Percentiles rank a stretch among this genome's conserved stretches.
Evolutionary conservation across 2,888 invertebrate species (phyloP).

Genomic region (Ichneumoninae sp.): DNA sequence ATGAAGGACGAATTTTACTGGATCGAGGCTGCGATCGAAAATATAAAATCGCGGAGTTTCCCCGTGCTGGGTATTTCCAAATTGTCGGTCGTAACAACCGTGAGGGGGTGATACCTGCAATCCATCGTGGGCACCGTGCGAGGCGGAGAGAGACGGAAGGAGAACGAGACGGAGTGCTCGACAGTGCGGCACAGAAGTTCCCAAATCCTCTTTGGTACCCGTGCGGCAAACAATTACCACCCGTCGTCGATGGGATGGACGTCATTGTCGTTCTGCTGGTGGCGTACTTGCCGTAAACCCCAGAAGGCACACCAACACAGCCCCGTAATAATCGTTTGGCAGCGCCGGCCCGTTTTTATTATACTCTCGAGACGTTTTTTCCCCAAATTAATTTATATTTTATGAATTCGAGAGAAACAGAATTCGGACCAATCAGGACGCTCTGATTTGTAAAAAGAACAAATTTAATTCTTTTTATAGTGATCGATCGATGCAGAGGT

Average conservation of each 20-base stretch:
- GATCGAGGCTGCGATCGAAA: slow-evolving; percentile 27
- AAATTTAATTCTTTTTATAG: background rate
- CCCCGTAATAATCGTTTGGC: slow-evolving; percentile 52
- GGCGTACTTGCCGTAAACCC: slow-evolving; percentile 64
- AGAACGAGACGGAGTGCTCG: slow-evolving; percentile 18
- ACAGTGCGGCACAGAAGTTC: slow-evolving; percentile 30
- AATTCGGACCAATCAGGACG: background rate
- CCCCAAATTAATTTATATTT: slow-evolving; percentile 9
- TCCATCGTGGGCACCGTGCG: background rate
- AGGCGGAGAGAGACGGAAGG: slow-evolving; percentile 1
- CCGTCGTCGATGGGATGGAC: slow-evolving; percentile 58
- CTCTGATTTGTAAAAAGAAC: slow-evolving; percentile 4
- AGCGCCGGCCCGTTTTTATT: slow-evolving; percentile 51
- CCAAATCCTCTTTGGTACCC: slow-evolving; percentile 49
- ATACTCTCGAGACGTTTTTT: slow-evolving; percentile 1
- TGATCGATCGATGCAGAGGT: too few species aligned
- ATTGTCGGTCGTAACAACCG: slow-evolving; percentile 53
- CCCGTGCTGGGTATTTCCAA: slow-evolving; percentile 55
- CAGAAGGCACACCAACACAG: slow-evolving; percentile 47
- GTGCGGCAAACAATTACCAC: slow-evolving; percentile 59
- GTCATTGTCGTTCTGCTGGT: slow-evolving; percentile 71
- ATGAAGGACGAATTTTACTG: background rate
- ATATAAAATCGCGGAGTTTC: slow-evolving; percentile 26
- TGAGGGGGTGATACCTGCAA: slow-evolving; percentile 34
- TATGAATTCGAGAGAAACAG: background rate